A percentile compares a stretch with the other conserved stretches of the same genome.
phyloP scores from a whole-genome alignment of 2,113 vertebrate species.

The Octodon degus region DNA sequence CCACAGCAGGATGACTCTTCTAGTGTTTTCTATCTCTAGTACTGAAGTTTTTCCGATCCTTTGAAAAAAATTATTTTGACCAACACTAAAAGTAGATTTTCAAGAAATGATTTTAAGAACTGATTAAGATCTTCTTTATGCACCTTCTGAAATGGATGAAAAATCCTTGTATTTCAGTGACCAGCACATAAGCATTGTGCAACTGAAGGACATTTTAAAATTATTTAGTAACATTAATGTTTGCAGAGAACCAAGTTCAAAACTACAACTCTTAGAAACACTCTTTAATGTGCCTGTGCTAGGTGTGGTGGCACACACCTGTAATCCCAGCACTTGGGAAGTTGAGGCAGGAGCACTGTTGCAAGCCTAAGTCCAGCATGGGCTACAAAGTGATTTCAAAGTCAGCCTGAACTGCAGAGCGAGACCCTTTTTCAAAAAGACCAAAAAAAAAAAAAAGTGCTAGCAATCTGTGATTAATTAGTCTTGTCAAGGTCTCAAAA shows the following conservation, averaged over 20 bases:
- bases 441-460: not conserved
- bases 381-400: too few species aligned
- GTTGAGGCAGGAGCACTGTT: too few species aligned
- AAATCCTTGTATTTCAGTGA: conserved; percentile 8
- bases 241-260: conserved; percentile 52
- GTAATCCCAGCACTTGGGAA: too few species aligned
- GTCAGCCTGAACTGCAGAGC: too few species aligned
- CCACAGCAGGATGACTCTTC: not conserved
- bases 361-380: too few species aligned
- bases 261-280: conserved; percentile 28
- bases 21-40: not conserved
- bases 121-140: not conserved
- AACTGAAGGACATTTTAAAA: not conserved
- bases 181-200: not conserved
- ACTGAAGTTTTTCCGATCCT: not conserved
- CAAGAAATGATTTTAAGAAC: not conserved
- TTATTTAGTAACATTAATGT: conserved; percentile 12
- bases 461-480: conserved; percentile 15
- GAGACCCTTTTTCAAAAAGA: too few species aligned
- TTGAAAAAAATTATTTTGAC: conserved; percentile 31
- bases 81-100: conserved; percentile 2
- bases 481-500: conserved; percentile 18
- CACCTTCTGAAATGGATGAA: conserved; percentile 39
- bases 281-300: not conserved
- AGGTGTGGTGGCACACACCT: too few species aligned